Evolutionary conservation across 2,113 vertebrate genomes (phyloP).

Genomic region (Ondatra zibethicus): DNA sequence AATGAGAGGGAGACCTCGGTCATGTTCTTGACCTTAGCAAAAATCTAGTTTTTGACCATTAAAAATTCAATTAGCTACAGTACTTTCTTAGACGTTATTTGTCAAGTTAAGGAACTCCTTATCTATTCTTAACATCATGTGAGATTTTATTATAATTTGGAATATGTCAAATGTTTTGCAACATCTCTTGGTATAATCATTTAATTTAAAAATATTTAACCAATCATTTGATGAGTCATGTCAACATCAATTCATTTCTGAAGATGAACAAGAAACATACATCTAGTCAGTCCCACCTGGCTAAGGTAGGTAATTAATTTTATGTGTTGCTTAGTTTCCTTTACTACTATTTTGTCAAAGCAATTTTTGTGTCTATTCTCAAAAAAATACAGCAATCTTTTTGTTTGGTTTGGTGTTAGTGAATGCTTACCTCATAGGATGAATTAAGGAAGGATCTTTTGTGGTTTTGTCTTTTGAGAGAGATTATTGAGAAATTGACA

Average conservation of each 20-base stretch:
- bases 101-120: neutral
- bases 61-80: neutral
- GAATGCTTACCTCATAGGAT: neutral
- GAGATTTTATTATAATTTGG: neutral
- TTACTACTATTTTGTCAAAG: neutral
- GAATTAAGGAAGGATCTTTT: neutral
- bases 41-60: neutral
- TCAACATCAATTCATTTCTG: slow-evolving; percentile 21
- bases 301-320: neutral
- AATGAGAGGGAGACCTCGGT: neutral
- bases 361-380: neutral
- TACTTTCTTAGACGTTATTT: neutral
- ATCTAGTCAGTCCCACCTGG: neutral
- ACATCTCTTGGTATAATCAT: neutral
- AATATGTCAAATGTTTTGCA: slow-evolving; percentile 6
- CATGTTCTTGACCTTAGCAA: neutral
- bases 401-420: neutral
- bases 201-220: neutral
- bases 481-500: neutral
- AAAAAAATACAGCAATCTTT: neutral
- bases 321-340: neutral
- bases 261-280: neutral
- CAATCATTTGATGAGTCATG: neutral
- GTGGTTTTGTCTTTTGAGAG: neutral
- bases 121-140: neutral